Conservation (phyloP, 2,888 invertebrate genomes). For the Pseudococcus jackbeardsleyi region DNA sequence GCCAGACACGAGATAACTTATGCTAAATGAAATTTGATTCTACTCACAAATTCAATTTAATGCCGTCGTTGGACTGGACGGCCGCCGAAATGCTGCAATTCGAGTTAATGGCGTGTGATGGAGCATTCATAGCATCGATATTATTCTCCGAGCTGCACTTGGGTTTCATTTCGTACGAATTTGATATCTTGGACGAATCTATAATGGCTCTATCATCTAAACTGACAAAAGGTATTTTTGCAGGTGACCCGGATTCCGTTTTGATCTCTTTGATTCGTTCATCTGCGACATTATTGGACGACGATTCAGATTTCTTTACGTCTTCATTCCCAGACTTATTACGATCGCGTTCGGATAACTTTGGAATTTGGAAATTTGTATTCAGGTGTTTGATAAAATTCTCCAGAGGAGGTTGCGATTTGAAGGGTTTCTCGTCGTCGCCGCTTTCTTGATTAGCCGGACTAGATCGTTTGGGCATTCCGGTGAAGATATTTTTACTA, state of each 20-base stretch:
- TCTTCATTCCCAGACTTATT: constrained; percentile 46
- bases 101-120: constrained; percentile 45
- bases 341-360: constrained; percentile 58
- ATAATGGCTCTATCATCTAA: constrained; percentile 17
- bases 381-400: constrained; percentile 12
- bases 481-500: constrained; percentile 48
- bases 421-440: constrained; percentile 45
- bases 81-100: constrained; percentile 57
- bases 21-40: not conserved
- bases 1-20: constrained; percentile 10
- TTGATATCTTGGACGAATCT: constrained; percentile 25
- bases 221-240: not conserved
- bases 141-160: constrained; percentile 16
- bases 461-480: constrained; percentile 52
- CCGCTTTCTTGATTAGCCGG: constrained; percentile 49
- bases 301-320: not conserved
- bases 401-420: constrained; percentile 33
- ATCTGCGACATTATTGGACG: not conserved
- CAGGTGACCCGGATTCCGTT: not conserved
- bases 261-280: not conserved
- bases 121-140: constrained; percentile 6
- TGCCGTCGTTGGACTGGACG: constrained; percentile 59
- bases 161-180: constrained; percentile 39
- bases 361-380: constrained; percentile 58
- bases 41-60: constrained; percentile 62